Base-by-base conservation (phyloP, 2,113 vertebrate species). In the Indri indri region DNA sequence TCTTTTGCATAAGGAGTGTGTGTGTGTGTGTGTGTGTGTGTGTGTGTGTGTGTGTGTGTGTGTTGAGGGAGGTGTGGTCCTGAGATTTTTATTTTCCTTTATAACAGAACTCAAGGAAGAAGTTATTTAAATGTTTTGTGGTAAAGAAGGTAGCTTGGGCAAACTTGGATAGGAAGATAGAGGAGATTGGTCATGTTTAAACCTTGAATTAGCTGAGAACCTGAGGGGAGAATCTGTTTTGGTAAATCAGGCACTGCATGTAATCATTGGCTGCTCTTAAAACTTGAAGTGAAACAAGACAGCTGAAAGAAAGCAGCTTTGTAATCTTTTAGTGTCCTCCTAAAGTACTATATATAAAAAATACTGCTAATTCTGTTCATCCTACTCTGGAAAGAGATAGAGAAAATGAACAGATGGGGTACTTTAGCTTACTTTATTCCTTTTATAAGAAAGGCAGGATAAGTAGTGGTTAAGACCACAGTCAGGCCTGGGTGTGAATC, bases 281-380 rank as follows among this genome's bases (percentile, higher is more conserved):
- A 94, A 93, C 40, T 71, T 87, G 74, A 91, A 50, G 57, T 87
- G 73, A 80, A 90, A 92, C 10, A 57, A 82, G 65, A 91, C 7
- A 91, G n/a, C 70, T 82, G 27, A 34, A 91, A 79, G 40, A 79
- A 88, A 68, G 65, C 61, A 47, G 32, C 42, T 88, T 88, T 82
- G 47, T 17, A 54, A 34, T 83, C 45, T 92, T 82, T 93, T 45
- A 66, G 50, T 47, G 22, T 71, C 59, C 59, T 17, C 71, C 81
- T 50, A 11, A 74, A 83, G 32, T 79, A 73, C 37, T 90, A 2
- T 87, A 70, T 57, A 79, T 86, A 50, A 20, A 63, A 34, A 71
- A 63, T 17, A 11, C 59, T 87, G n/a, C 30, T 50, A 93, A 5
- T 68, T 94, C 59, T 81, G 14, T 89, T 70, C 12, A 70, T 82